These are phyloP conservation scores for Enteromius afrohamiltoni DNA, from an alignment of 2,797 vertebrate genomes.

Conservation along the genomic window DNA sequence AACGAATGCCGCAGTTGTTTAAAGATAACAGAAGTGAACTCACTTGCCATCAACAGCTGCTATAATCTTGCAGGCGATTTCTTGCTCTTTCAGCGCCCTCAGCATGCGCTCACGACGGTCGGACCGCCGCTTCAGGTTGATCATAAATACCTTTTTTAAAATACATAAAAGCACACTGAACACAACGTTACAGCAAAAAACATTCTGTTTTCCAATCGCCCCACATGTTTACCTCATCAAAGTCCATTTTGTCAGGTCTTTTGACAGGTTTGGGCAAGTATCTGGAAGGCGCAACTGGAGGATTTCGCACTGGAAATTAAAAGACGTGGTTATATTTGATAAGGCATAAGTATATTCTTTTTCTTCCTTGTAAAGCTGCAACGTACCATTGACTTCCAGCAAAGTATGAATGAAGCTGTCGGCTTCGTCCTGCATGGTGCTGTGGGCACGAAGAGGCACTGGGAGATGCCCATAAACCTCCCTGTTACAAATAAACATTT, in stretches of 20 bases:
- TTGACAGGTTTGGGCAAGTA: conserved; percentile 82
- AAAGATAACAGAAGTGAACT: conserved; percentile 60
- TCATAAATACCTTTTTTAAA: conserved; percentile 89
- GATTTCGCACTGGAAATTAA: conserved; percentile 81
- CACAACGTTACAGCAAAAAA: background rate
- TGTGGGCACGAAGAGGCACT: conserved; percentile 85
- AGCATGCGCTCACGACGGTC: conserved; percentile 87
- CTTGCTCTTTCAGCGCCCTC: conserved; percentile 77
- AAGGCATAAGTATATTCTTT: conserved; percentile 43
- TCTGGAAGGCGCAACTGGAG: conserved; percentile 86
- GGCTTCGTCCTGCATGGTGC: conserved; percentile 83
- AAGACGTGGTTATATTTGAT: conserved; percentile 15
- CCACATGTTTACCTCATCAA: conserved; percentile 88
- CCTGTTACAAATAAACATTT: conserved; percentile 91
- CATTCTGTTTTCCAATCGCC: background rate
- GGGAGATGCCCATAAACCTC: conserved; percentile 86
- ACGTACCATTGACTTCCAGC: conserved; percentile 88
- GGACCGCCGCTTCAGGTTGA: conserved; percentile 83
- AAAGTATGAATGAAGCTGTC: conserved; percentile 89
- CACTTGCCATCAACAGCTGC: conserved; percentile 92
- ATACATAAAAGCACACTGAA: background rate
- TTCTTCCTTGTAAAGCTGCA: background rate
- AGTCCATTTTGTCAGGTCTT: conserved; percentile 92
- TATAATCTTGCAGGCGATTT: conserved; percentile 80
- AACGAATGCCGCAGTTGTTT: background rate